Base-by-base conservation (phyloP, 30 jellyfish, hydroid and myxozoan species). In the Cassiopea xamachana region DNA sequence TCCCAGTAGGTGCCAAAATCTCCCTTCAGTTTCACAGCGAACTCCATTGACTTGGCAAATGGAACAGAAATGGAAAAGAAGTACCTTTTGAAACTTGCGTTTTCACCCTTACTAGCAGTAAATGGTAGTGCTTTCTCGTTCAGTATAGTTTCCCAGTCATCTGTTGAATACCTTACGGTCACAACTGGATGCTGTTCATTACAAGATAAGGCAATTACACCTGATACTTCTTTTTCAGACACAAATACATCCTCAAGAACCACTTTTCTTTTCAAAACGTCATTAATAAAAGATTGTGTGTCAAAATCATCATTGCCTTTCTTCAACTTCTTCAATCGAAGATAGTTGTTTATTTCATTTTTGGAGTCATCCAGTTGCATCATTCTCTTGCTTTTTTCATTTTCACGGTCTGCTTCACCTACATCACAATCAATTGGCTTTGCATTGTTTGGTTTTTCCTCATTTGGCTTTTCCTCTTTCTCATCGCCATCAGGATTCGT, bases 1-100 rank as follows among this genome's bases (percentile, higher is more conserved):
- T 94, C 98, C 98, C 98, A 94, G 85, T 19, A 77, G 43, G 1
- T 47, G 8, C 86, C 91, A 71, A 67, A 68, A 45, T 48, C 95
- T 39, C 69, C 39, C 16, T 55, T 61, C 48, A 98, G 44, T 16
- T 46, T 45, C 12, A 90, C 81, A 7, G 98, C 97, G 55, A 90
- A 90, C 77, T 85, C 87, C 44, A 74, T 51, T 1, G 88, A 76
- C 7, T 44, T 51, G 51, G 49, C 83, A 17, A 46, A 3, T 58
- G 93, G 93, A 19, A 86, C 88, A 7, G 19, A 61, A 43, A 86
- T 12, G 39, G 88, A 7, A 69, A 76, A 60, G 2, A 55, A 61
- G 77, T 73, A 86, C 58, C 43, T 39, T 6, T 86, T 58, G 15
- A n/a, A 49, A 15, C 13, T 39, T 8, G 19, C 68, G 74, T 71